A percentile compares a stretch with the other conserved stretches of the same genome.
Conservation (phyloP, 2,888 invertebrate genomes). For the Ennomos fuscantarius region DNA sequence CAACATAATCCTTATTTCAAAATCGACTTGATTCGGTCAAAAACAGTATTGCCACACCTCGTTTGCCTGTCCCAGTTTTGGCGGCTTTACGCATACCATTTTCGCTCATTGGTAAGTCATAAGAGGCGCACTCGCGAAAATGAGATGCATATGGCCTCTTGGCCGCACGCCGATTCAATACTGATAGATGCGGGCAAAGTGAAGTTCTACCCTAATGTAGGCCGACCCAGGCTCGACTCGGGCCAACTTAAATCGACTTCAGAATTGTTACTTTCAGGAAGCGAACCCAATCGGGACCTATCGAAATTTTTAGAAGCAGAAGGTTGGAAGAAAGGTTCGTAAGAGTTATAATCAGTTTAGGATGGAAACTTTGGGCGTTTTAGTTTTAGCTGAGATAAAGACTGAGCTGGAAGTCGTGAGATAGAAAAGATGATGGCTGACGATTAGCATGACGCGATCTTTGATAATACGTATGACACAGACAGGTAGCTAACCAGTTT, state of each 20-base stretch:
- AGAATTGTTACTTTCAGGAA: constrained; percentile 47
- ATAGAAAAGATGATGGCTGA: constrained; percentile 1
- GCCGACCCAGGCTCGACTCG: constrained; percentile 41
- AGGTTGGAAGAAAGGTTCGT: constrained; percentile 19
- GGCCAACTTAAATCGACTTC: constrained; percentile 60
- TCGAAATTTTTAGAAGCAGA: constrained; percentile 28
- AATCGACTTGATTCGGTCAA: no score
- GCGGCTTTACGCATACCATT: no score
- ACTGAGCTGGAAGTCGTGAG: neutral
- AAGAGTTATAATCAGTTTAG: constrained; percentile 29
- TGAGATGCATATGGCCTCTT: constrained; percentile 3
- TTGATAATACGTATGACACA: no score
- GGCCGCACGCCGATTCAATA: no score
- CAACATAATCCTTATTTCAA: no score
- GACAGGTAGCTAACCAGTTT: no score
- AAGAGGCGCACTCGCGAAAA: neutral
- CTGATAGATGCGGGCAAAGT: no score
- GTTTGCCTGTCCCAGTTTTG: no score
- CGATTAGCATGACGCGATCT: neutral
- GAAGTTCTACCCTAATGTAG: constrained; percentile 7
- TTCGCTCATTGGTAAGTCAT: no score
- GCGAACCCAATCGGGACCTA: constrained; percentile 28
- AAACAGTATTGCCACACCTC: no score
- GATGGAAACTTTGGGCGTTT: constrained; percentile 9
- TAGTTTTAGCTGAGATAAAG: constrained; percentile 5